Base-by-base conservation (phyloP, 2,797 vertebrate species). In the Thalassophryne amazonica region DNA sequence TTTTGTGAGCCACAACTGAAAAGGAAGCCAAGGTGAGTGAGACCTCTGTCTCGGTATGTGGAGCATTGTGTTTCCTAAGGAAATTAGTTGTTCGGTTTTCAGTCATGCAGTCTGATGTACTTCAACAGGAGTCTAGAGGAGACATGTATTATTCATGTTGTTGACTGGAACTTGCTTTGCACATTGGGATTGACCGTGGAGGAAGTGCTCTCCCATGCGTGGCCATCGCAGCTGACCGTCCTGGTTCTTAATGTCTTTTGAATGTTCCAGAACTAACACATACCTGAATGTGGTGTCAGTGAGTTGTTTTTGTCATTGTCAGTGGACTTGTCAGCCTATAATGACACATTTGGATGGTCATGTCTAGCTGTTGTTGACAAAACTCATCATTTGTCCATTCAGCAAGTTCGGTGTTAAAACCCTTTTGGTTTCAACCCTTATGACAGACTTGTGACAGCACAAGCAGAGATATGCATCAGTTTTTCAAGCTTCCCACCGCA, bases 81-180 rank as follows among this genome's bases (percentile, higher is more conserved):
- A 77, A 74, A 74, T 54, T 52, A 75, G 80, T 71, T 73, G 67
- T 70, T 73, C 48, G 35, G 34, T 63, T 66, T 64, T 70, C 74
- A 76, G 79, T 82, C 81, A 78, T 38, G 45, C 66, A 76, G 72
- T 57, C 81, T 76, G 80, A 78, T 46, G 67, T 68, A 74, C 79
- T 83, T 80, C 60, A 67, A 75, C 59, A 63, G 60, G 72, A 77
- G 80, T 85, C 84, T 82, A 77, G 73, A 86, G 75, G 65, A 62
- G 56, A 74, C 31, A 72, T 91, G 78, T 77, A 89, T 89, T 88
- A 89, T 89, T 91, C 83, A 90, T 87, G 60, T 59, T 81, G 81
- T 87, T 83, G 85, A 86, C 81, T 72, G 60, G 59, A 83, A 77
- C 66, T 73, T 75, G 57, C 79, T 77, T 73, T 81, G 77, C 81